Percentiles rank a stretch among this genome's conserved stretches.
These are phyloP conservation scores for Callocephalon fimbriatum DNA, from an alignment of 2,113 vertebrate genomes.

Conservation along the genomic window DNA sequence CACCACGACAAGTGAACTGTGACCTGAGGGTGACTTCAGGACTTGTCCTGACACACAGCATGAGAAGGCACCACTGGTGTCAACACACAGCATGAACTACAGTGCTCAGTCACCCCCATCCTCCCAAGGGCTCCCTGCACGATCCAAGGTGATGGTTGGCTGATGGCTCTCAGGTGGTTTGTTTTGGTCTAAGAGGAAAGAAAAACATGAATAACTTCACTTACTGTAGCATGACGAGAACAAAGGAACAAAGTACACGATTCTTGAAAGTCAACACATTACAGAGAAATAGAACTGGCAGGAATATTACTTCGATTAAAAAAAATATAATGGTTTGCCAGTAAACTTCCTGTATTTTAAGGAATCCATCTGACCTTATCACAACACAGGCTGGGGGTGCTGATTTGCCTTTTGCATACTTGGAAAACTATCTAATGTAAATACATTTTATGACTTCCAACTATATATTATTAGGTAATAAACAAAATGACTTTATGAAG, in stretches of 20 bases:
- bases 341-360: not conserved
- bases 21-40: not conserved
- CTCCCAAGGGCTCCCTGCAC: not conserved
- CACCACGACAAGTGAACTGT: not conserved
- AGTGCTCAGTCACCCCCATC: not conserved
- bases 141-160: rapidly evolving
- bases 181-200: not conserved
- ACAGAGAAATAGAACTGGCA: not conserved
- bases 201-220: not conserved
- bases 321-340: not conserved
- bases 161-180: not conserved
- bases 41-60: not conserved
- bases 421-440: not conserved
- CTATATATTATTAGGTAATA: not conserved
- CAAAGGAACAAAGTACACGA: conserved; percentile 31
- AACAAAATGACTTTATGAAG: conserved; percentile 29
- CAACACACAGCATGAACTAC: rapidly evolving
- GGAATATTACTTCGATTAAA: not conserved
- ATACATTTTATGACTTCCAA: not conserved
- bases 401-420: not conserved
- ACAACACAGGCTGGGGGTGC: not conserved
- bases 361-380: not conserved
- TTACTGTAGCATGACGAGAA: not conserved
- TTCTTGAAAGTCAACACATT: not conserved
- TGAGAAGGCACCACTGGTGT: rapidly evolving